Evolutionary conservation across 1,140 invertebrate species (phyloP).

Genomic region (Drosophila trapezifrons): DNA sequence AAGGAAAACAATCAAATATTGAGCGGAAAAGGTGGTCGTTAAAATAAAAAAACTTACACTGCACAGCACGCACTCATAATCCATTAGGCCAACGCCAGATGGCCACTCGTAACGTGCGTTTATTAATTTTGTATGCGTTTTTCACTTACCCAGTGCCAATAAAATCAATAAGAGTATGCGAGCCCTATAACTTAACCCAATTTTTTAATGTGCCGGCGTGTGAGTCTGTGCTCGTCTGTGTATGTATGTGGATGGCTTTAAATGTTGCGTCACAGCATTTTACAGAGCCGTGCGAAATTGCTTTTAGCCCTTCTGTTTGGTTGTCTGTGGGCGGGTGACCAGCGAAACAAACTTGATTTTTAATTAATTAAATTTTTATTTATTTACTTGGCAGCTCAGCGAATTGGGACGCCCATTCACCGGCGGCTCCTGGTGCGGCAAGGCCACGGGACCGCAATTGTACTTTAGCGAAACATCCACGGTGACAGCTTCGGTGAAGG

Average conservation of each 20-base stretch:
- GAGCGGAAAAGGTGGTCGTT: constrained; percentile 36
- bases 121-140: constrained; percentile 68
- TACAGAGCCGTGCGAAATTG: constrained; percentile 28
- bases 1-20: constrained; percentile 75
- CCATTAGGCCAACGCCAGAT: constrained; percentile 70
- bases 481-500: constrained; percentile 90
- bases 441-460: constrained; percentile 89
- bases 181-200: constrained; percentile 64
- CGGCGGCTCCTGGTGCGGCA: constrained; percentile 93
- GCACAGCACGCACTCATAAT: constrained; percentile 66
- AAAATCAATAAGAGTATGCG: constrained; percentile 42
- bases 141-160: constrained; percentile 45
- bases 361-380: constrained; percentile 77
- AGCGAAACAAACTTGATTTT: constrained; percentile 65
- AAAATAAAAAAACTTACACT: constrained; percentile 54
- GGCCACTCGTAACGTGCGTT: constrained; percentile 40
- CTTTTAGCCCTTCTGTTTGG: constrained; percentile 36
- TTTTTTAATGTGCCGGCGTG: constrained; percentile 46
- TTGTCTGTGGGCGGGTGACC: constrained; percentile 39
- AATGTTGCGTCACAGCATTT: constrained; percentile 44
- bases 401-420: constrained; percentile 92
- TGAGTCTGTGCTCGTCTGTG: too few relatives aligned
- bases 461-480: constrained; percentile 94
- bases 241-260: constrained; percentile 38
- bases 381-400: constrained; percentile 87